These are phyloP conservation scores for Atta cephalotes DNA, from an alignment of 1,140 invertebrate species.

Conservation along the genomic window DNA sequence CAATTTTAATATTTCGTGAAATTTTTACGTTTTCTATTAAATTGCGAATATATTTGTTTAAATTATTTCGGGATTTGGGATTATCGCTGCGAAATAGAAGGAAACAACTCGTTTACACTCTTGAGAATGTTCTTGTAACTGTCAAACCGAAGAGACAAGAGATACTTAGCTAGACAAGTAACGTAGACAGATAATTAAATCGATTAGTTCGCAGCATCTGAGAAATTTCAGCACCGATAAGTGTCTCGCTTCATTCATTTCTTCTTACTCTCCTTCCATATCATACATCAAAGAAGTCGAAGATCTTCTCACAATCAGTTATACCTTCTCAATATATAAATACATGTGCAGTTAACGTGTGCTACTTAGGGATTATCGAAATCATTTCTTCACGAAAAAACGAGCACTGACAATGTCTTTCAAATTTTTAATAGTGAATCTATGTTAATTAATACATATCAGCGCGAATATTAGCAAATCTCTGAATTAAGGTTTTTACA, in stretches of 20 bases:
- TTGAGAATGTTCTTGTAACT: not conserved
- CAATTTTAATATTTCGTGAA: not conserved
- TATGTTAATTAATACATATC: not conserved
- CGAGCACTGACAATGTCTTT: not conserved
- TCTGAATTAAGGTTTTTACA: not conserved
- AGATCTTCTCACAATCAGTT: not conserved
- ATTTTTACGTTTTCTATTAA: not conserved
- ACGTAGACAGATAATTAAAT: constrained; percentile 30
- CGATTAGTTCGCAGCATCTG: constrained; percentile 32
- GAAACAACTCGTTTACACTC: not conserved
- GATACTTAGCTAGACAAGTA: constrained; percentile 3
- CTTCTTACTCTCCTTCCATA: constrained; percentile 16
- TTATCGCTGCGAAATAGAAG: not conserved
- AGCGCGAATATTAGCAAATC: not conserved
- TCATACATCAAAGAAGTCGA: not conserved
- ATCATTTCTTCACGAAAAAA: not conserved
- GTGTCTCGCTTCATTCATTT: constrained; percentile 9
- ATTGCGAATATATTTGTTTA: not conserved
- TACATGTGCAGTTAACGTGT: not conserved
- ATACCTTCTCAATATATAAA: not conserved
- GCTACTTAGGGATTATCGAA: not conserved
- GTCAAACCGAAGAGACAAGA: not conserved
- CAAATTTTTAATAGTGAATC: constrained; percentile 19
- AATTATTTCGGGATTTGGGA: not conserved
- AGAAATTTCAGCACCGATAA: constrained; percentile 37